phyloP scores from a whole-genome alignment of 2,797 vertebrate genomes.

The Trichosurus vulpecula region DNA sequence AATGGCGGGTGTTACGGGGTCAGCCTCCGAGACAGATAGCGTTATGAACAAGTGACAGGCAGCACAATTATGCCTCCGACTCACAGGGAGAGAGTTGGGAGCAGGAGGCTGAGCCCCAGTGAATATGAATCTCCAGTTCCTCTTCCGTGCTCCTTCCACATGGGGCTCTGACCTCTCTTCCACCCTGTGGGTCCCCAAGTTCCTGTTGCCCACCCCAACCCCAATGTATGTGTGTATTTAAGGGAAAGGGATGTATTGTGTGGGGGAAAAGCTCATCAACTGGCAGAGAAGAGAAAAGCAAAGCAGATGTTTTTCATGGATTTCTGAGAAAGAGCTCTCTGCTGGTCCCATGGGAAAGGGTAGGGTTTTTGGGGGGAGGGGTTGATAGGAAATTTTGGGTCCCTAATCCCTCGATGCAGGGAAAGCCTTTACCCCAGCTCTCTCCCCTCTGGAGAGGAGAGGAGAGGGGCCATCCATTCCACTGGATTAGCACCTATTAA shows the following conservation, averaged over 20 bases:
- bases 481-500: neutral
- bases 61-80: constrained; percentile 69
- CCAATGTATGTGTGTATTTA: neutral
- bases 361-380: neutral
- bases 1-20: constrained; percentile 71
- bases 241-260: neutral
- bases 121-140: neutral
- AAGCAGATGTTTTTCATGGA: neutral
- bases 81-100: constrained; percentile 62
- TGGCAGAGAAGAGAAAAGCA: neutral
- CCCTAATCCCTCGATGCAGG: neutral
- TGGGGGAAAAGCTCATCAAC: neutral
- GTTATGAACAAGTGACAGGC: constrained; percentile 73
- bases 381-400: neutral
- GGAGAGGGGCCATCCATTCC: neutral
- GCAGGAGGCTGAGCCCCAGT: neutral
- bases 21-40: constrained; percentile 76
- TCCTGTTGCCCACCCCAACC: neutral
- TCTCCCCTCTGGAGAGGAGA: neutral
- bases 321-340: neutral
- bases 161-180: constrained; percentile 1
- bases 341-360: neutral
- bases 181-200: neutral
- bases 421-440: neutral
- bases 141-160: neutral